A percentile compares a stretch with the other conserved stretches of the same genome.
These are phyloP conservation scores for Cynaeus angustus DNA, from an alignment of 2,888 invertebrate genomes.

Conservation along the genomic window DNA sequence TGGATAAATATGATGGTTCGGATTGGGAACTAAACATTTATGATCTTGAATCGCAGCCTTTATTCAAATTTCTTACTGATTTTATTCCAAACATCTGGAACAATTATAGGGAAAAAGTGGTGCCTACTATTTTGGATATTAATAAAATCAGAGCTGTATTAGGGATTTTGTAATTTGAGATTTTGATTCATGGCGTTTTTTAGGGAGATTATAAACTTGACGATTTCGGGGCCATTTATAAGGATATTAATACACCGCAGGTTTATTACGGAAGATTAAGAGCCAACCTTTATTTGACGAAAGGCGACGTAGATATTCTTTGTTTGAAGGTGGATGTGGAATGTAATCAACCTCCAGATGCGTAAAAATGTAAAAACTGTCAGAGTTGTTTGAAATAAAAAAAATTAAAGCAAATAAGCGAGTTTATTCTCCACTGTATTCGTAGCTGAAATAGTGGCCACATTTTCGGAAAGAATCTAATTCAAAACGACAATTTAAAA, in stretches of 20 bases:
- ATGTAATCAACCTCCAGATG: too few relatives aligned
- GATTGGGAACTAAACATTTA: neutral
- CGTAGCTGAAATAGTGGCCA: too few relatives aligned
- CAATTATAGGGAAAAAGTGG: neutral
- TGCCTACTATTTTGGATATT: neutral
- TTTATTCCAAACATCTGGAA: constrained; percentile 1
- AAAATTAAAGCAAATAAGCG: too few relatives aligned
- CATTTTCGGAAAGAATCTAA: too few relatives aligned
- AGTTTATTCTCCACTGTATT: too few relatives aligned
- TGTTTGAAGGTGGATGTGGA: neutral
- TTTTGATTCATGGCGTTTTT: too few relatives aligned
- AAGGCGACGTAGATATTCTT: neutral
- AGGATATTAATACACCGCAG: neutral
- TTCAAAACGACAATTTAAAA: too few relatives aligned
- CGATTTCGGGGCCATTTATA: neutral
- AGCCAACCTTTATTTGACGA: neutral
- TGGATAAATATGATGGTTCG: neutral
- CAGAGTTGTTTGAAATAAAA: too few relatives aligned
- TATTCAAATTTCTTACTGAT: neutral
- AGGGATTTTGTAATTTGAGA: neutral
- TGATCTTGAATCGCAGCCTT: neutral
- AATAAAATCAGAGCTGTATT: neutral
- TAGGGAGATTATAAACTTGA: neutral
- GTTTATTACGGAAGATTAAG: neutral
- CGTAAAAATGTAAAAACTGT: too few relatives aligned